Base-by-base conservation (phyloP, 2,888 invertebrate species). In the Torymus auratus region DNA sequence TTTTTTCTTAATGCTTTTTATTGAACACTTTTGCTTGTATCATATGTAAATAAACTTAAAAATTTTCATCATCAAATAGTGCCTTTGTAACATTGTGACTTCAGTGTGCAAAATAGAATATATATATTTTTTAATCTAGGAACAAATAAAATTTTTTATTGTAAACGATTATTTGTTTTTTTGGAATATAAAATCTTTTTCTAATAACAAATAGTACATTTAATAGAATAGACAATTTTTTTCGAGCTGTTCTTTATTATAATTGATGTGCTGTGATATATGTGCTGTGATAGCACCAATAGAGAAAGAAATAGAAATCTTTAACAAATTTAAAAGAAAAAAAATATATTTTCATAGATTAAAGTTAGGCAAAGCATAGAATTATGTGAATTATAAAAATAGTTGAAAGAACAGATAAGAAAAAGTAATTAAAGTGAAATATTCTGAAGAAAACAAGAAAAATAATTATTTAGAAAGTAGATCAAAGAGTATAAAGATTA, bases 251-350 rank as follows among this genome's bases (percentile, higher is more conserved):
- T 23, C 23, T 72, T 58, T 61, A 14, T 53, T 72, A 23, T 56
- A n/a, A 62, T 58, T 53, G n/a, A n/a, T n/a, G n/a, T n/a, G n/a
- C n/a, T n/a, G n/a, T 20, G 1, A 20, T 20, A 20, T 70, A 52
- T 64, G 20, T 64, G 53, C 85, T 86, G 87, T 87, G 87, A 88
- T 87, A 87, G 86, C 86, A 64, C 53, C 70, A 60, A 14, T 74
- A 62, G 58, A 75, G 53, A 64, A 62, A 52, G 53, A 2, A 41
- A 20, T 60, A 65, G 28, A 64, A 80, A 71, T 61, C 61, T 2
- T 67, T 14, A 2, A 60, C 1, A 60, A 15, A n/a, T 75, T 15
- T 41, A 64, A 71, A 58, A 72, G 68, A 70, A 41, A 73, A 15
- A 69, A 17, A 14, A 73, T 69, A 71, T 23, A 61, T 58, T 55